Base-by-base conservation (phyloP, 2,113 vertebrate species). In the Zosterops japonicus region DNA sequence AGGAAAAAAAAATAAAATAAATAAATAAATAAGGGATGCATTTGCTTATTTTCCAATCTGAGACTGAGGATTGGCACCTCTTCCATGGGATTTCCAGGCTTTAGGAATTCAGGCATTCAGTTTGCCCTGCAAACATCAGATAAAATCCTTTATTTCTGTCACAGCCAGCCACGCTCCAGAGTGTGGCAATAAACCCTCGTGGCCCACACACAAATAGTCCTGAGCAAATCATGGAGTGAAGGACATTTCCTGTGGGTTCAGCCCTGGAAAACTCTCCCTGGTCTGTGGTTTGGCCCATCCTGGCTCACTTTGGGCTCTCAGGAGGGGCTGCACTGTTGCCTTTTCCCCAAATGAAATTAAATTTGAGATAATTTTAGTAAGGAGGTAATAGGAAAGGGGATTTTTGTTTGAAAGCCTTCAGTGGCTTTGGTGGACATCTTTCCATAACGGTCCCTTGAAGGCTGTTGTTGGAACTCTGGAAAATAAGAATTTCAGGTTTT, bases 11-110 rank as follows among this genome's bases (percentile, higher is more conserved):
- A 55, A 31, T 28, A 52, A 28, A 5, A 12, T 25, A 16, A 29
- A 3, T 3, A 9, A 2, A 6, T 11, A 14, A 24, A 31, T 17
- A 56, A 36, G 4, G 4, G 12, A 88, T 64, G 44, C 47, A 25
- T 93, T 94, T 96, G 56, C 57, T 90, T 64, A 6, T 86, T 94
- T 96, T 96, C 33, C 59, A 74, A 5, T 28, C 23, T 17, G 60
- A 42, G 20, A 18, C 3, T 21, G 68, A 39, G 57, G 56, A 41
- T 21, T 61, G 59, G 20, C 15, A 16, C 15, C 5, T 15, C 4
- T 7, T 1, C 4, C 12, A 5, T 7, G 23, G 39, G 64, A 23
- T 61, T 70, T 47, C 39, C 47, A 49, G 5, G 24, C 3, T 81
- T 64, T 22, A 36, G 68, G 80, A 75, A 31, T 2, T 28, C 56